These are phyloP conservation scores for Thunnus albacares DNA, from an alignment of 2,797 vertebrate genomes.

Conservation along the genomic window DNA sequence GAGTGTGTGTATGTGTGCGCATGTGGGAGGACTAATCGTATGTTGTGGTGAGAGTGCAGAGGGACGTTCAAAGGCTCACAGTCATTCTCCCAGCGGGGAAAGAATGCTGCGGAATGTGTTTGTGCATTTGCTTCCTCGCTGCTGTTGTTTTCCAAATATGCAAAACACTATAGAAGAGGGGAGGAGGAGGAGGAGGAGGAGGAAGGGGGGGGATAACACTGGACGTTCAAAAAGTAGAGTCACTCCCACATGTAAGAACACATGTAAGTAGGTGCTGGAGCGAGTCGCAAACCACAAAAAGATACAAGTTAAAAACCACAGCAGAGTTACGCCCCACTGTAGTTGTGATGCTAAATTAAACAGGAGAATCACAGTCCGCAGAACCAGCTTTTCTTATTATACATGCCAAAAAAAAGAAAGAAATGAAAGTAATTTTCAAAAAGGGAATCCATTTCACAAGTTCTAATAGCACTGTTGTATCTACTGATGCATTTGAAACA, in stretches of 20 bases:
- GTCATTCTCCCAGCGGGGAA: constrained; percentile 34
- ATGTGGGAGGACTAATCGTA: constrained; percentile 54
- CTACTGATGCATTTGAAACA: not conserved
- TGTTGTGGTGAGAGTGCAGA: constrained; percentile 52
- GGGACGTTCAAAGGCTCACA: constrained; percentile 61
- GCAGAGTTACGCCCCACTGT: not conserved
- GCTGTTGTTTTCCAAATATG: too few species aligned
- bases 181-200: not conserved
- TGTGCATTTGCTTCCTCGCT: not conserved
- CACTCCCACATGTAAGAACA: not conserved
- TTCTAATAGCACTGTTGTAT: not conserved
- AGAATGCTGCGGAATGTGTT: constrained; percentile 57
- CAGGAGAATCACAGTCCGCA: not conserved
- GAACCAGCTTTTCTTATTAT: not conserved
- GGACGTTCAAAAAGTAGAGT: constrained; percentile 4
- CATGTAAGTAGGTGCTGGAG: not conserved
- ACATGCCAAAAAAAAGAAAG: not conserved
- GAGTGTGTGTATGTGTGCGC: not conserved
- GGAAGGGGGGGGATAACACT: not conserved
- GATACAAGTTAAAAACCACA: not conserved
- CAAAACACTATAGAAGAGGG: too few species aligned
- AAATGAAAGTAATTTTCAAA: not conserved
- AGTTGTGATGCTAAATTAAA: constrained; percentile 10
- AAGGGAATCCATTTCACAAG: not conserved
- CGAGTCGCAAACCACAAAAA: constrained; percentile 1